phyloP scores from a whole-genome alignment of 2,113 vertebrate species.

The Pandion haliaetus region DNA sequence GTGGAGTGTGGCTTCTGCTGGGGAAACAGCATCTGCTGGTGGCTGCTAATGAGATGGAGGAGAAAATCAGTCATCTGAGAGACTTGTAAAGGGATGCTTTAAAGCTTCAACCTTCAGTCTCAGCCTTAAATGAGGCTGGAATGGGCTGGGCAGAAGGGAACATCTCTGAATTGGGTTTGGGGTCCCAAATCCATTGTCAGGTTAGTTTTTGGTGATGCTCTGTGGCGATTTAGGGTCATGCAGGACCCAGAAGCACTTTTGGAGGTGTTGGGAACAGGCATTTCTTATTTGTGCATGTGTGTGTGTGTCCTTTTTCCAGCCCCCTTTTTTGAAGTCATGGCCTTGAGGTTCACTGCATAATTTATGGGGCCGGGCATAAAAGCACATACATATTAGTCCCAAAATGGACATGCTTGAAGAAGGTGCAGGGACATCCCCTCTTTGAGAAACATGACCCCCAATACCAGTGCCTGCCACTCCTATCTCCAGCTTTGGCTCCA shows the following conservation, averaged over 20 bases:
- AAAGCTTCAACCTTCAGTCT: background rate
- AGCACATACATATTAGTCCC: background rate
- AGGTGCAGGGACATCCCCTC: background rate
- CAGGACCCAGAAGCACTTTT: background rate
- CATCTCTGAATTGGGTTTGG: background rate
- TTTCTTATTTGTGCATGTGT: background rate
- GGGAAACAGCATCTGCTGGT: background rate
- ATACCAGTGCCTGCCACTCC: background rate
- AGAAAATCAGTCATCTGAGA: constrained; percentile 15
- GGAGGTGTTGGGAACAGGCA: background rate
- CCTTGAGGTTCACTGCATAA: background rate
- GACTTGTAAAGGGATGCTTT: background rate
- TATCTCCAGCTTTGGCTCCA: background rate
- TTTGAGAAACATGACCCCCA: background rate
- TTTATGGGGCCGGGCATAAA: background rate
- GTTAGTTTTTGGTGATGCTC: background rate
- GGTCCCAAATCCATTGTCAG: background rate
- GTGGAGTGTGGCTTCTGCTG: constrained; percentile 1
- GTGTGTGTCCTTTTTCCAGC: background rate
- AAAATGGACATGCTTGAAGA: background rate
- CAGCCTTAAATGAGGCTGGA: background rate
- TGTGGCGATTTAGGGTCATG: background rate
- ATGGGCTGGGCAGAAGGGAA: background rate
- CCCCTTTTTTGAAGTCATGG: background rate
- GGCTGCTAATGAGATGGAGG: background rate